Conservation (phyloP, 2,113 vertebrate genomes). For the Callospermophilus lateralis region DNA sequence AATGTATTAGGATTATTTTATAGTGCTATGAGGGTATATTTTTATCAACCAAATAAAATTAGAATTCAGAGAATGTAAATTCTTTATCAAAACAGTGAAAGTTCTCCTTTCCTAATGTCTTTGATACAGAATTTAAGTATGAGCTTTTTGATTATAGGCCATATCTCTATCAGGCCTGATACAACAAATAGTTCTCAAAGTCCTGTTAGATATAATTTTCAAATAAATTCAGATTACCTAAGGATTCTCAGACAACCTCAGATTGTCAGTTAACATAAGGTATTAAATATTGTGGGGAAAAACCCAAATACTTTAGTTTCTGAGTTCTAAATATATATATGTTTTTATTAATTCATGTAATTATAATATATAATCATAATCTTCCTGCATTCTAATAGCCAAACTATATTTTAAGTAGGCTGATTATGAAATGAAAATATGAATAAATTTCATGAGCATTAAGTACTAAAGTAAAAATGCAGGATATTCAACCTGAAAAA, state of each 20-base stretch:
- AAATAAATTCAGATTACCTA: not conserved
- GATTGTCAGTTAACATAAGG: not conserved
- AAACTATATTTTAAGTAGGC: not conserved
- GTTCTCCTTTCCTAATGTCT: not conserved
- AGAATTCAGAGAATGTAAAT: not conserved
- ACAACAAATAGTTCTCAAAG: not conserved
- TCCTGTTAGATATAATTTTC: not conserved
- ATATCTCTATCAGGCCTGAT: not conserved
- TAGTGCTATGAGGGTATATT: not conserved
- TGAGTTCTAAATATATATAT: not conserved
- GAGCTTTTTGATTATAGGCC: not conserved
- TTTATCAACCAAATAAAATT: slow-evolving; percentile 8
- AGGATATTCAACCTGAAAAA: not conserved
- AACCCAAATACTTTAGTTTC: slow-evolving; percentile 42
- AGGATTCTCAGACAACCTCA: not conserved
- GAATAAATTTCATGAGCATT: not conserved
- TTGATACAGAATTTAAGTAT: not conserved
- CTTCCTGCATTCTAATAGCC: not conserved
- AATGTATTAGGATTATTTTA: slow-evolving; percentile 18
- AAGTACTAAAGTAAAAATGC: not conserved
- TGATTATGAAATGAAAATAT: slow-evolving; percentile 22
- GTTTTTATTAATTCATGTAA: too few relatives aligned
- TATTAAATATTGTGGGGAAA: not conserved
- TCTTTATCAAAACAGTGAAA: not conserved
- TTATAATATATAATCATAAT: not conserved